Base-by-base conservation (phyloP, 2,888 invertebrate species). In the Caradrina clavipalpis region DNA sequence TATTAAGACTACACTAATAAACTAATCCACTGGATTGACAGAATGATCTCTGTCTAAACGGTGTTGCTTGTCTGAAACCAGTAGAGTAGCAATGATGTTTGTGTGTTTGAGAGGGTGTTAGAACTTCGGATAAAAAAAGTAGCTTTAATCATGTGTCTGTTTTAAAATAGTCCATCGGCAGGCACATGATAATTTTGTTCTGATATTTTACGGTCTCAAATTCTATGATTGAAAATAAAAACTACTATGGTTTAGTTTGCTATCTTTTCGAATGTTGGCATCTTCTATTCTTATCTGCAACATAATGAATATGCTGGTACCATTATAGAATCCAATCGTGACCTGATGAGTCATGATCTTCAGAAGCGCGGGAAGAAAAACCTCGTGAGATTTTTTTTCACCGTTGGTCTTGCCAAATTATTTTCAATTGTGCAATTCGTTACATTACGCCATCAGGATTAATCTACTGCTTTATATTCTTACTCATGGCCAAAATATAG, bases 361-460 rank as follows among this genome's bases (percentile, higher is more conserved):
- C 47, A 55, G 11, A 63, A 58, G 42, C 42, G 39, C 60, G n/a
- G 3, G 21, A 57, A 45, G 17, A 51, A 62, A 73, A 64, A 56
- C 31, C 13, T n/a, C 35, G 13, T n/a, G 19, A 54, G 35, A 53
- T 22, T 62, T 62, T 55, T 71, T 73, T 57, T 68, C 49, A 31
- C 31, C 15, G 26, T 39, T 69, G 53, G 17, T 45, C 31, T 55
- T 68, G 69, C 65, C 79, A 75, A 73, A 79, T 82, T 71, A 56
- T 71, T 81, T 80, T 71, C 54, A 69, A 78, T 69, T 75, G 65
- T 74, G 11, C 69, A 70, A 68, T 82, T 69, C 61, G 56, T 71
- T 58, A 65, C 55, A 59, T 63, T 63, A 81, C 53, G 60, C 63
- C 59, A 69, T 64, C 21, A 19, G 15, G 50, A 64, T 68, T 68